Conservation (phyloP, 2,888 invertebrate species). For the Acheta domesticus region DNA sequence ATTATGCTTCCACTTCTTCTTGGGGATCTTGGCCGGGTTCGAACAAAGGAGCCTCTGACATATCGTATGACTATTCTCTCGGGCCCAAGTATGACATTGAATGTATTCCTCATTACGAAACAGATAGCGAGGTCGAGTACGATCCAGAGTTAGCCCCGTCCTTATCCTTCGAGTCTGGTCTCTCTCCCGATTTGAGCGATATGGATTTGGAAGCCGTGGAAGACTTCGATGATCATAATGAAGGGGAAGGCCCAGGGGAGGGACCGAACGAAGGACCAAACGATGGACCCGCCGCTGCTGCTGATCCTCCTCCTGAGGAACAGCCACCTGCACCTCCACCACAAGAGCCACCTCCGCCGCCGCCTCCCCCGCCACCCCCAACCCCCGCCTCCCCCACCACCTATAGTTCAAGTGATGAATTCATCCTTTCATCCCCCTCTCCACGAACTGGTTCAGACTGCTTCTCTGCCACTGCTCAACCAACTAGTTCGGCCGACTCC, state of each 20-base stretch:
- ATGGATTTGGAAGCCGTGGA: background rate
- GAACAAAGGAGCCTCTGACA: background rate
- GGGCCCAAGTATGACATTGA: background rate
- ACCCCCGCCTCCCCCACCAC: background rate
- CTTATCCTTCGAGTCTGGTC: background rate
- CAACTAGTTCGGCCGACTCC: too few relatives aligned
- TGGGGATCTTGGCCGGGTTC: background rate
- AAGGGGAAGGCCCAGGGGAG: too few relatives aligned
- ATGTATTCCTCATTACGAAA: constrained; percentile 8
- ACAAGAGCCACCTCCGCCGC: background rate
- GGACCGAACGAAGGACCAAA: background rate
- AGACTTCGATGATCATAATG: background rate
- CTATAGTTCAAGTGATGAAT: background rate
- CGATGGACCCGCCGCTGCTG: background rate
- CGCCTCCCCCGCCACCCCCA: background rate
- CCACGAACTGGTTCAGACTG: too few relatives aligned
- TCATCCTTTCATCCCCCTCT: too few relatives aligned
- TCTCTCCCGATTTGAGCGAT: background rate
- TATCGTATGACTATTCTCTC: background rate
- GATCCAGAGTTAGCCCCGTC: background rate
- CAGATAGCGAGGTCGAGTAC: background rate
- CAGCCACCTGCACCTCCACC: background rate
- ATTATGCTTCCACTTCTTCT: background rate
- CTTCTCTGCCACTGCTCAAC: too few relatives aligned
- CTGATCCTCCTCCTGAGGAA: too few relatives aligned